phyloP scores from a whole-genome alignment of 2,797 vertebrate genomes.

The Spheniscus humboldti region DNA sequence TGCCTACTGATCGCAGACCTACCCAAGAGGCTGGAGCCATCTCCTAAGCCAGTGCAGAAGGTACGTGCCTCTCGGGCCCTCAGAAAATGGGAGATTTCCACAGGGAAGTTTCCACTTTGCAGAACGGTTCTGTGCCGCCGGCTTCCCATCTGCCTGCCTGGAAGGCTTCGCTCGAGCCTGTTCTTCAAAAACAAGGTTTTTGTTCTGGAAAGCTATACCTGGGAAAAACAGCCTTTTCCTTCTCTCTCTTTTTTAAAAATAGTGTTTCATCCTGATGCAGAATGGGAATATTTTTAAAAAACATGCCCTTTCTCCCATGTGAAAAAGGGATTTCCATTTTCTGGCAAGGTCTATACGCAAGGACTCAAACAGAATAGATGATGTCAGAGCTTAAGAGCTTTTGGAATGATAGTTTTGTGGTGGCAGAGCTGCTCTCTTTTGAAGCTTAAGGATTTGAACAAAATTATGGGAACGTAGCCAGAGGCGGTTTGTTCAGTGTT shows the following conservation, averaged over 20 bases:
- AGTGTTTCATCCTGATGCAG: neutral
- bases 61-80: neutral
- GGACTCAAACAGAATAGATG: slow-evolving; percentile 31
- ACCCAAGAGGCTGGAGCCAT: neutral
- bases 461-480: slow-evolving; percentile 34
- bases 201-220: neutral
- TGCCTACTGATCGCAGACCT: rapidly evolving
- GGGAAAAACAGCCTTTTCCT: neutral
- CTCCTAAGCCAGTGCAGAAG: neutral
- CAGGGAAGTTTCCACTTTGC: neutral
- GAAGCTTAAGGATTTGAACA: slow-evolving; percentile 54
- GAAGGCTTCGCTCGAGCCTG: slow-evolving; percentile 27
- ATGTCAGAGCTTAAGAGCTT: slow-evolving; percentile 59
- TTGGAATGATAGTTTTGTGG: slow-evolving; percentile 34
- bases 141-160: slow-evolving; percentile 51
- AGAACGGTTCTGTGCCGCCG: neutral
- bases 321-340: slow-evolving; percentile 29
- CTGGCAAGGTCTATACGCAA: neutral
- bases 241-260: neutral
- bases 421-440: slow-evolving; percentile 19
- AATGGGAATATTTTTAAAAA: neutral
- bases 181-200: neutral
- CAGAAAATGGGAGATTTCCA: neutral
- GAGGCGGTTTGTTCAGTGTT: neutral
- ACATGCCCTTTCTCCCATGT: rapidly evolving